phyloP scores from a whole-genome alignment of 1,140 invertebrate species.

The Bombus picipes region DNA sequence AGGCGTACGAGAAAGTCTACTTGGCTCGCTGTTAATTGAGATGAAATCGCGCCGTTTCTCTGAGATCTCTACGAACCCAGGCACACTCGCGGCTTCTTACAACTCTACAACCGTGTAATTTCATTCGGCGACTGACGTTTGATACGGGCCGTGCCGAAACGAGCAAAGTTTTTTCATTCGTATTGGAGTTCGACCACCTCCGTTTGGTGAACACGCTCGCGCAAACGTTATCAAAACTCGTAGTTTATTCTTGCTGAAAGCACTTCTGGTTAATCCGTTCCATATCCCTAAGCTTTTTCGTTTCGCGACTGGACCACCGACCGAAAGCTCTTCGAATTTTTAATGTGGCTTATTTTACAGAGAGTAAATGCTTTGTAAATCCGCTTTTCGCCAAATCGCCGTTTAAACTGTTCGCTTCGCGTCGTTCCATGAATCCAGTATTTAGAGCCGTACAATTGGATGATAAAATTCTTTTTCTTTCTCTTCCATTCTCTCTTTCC shows the following conservation, averaged over 20 bases:
- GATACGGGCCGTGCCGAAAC: neutral
- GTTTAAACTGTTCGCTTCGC: neutral
- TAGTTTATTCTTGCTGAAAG: constrained; percentile 42
- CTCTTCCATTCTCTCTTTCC: too few species aligned
- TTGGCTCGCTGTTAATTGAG: neutral
- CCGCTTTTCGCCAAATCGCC: neutral
- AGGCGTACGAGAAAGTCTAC: neutral
- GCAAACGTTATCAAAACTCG: constrained; percentile 11
- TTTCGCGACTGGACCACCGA: neutral
- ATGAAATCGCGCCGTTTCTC: neutral
- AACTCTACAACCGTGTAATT: neutral
- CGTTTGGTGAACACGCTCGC: neutral
- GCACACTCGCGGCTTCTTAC: neutral
- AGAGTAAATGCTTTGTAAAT: neutral
- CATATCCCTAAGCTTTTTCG: neutral
- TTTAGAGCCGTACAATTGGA: neutral
- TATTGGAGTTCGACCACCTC: neutral
- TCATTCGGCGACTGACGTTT: neutral
- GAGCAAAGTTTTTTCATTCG: neutral
- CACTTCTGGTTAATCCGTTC: constrained; percentile 28
- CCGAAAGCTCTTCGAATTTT: constrained; percentile 11
- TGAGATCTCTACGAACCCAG: neutral
- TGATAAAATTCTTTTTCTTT: neutral
- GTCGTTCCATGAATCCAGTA: neutral
- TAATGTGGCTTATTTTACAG: constrained; percentile 19